Evolutionary conservation across 2,888 invertebrate genomes (phyloP), one percentile per base, ranked within the genome.

Genomic region (Dysmachus trigonus): DNA sequence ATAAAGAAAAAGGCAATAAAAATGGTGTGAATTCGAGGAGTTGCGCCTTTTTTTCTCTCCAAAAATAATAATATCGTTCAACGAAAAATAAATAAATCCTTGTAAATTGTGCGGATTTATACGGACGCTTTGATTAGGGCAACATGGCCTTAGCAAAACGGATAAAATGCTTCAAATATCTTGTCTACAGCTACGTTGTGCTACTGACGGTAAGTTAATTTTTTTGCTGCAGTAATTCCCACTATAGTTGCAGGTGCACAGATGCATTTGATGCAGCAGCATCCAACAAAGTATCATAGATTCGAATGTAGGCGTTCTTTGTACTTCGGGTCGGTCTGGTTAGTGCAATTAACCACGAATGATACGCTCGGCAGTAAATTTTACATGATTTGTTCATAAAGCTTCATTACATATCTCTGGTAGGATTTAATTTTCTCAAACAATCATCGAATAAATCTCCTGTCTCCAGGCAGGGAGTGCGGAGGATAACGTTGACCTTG

Each of bases 121-220:
- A n/a, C 74, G 71, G 72, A 85, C 74, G 33, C 72, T 85, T 73
- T 85, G 22, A 53, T 53, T 85, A 6, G 33, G 22, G 22, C 83
- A 88, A 87, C 77, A 91, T 92, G 91, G 91, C 92, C 88, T 88
- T 92, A 89, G 90, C 91, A 73, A 92, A 92, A 90, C 90, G 91
- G 88, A 91, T 92, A 86, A 92, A 92, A 89, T 92, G 92, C 89
- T 92, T 92, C 89, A 92, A 92, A 89, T 92, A 92, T 89, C 90
- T 92, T 86, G 92, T 92, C 89, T 92, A 92, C 89, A 91, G 91
- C 89, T 92, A 92, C 89, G 90, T 92, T 87, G 91, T 92, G 87
- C 89, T 92, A 86, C 89, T 92, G 89, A 91, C 91, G 91, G 92
- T 92, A 91, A 90, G 92, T 92, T 47, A 3, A n/a, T 10, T 0